A percentile compares a stretch with the other conserved stretches of the same genome.
Conservation (phyloP, 1,140 invertebrate species). For the Latrodectus geometricus region DNA sequence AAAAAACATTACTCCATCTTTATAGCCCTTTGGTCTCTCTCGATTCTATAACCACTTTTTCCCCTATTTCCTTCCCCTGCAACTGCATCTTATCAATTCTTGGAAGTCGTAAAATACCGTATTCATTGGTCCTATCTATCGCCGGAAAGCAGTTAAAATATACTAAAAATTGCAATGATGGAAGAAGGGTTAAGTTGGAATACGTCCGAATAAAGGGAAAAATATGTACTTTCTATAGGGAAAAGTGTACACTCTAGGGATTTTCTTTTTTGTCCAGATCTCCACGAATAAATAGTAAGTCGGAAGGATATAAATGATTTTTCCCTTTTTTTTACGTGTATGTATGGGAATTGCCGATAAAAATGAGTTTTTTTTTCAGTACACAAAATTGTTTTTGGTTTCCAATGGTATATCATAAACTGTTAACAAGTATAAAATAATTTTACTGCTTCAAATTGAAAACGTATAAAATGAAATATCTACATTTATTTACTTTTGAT, state of each 20-base stretch:
- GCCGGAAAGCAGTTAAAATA: conserved; percentile 38
- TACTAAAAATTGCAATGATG: conserved; percentile 32
- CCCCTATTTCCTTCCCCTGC: background rate
- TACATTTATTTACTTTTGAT: too few species aligned
- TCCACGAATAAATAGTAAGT: background rate
- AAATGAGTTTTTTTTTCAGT: background rate
- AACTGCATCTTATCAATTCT: conserved; percentile 15
- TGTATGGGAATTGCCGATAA: background rate
- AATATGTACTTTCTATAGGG: conserved; percentile 16
- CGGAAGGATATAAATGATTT: background rate
- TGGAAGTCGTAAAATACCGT: conserved; percentile 37
- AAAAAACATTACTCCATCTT: conserved; percentile 44
- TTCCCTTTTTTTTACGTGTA: background rate
- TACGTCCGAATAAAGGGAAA: background rate
- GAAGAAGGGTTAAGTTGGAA: background rate
- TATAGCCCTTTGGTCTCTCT: conserved; percentile 11
- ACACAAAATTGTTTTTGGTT: too few species aligned
- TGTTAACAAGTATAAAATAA: too few species aligned
- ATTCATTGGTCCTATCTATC: conserved; percentile 33
- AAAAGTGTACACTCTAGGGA: background rate
- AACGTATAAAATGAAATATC: too few species aligned
- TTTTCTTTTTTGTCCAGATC: background rate
- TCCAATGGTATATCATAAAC: too few species aligned
- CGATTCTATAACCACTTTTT: background rate
- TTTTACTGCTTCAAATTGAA: too few species aligned